phyloP scores from a whole-genome alignment of 2,888 invertebrate genomes.

The Apotomis betuletana region DNA sequence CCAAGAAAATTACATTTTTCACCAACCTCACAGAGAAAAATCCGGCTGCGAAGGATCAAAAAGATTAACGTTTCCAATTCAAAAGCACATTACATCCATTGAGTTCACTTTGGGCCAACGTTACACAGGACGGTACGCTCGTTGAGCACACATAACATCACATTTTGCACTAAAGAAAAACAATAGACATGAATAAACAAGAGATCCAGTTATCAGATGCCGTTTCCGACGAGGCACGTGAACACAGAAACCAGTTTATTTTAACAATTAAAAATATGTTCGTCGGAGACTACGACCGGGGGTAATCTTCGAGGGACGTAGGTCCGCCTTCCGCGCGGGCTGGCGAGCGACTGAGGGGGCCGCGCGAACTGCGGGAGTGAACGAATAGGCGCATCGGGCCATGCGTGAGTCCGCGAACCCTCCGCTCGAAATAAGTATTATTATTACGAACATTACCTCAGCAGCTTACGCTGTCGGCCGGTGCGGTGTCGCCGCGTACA shows the following conservation, averaged over 20 bases:
- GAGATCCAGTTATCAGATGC: constrained; percentile 63
- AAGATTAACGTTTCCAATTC: constrained; percentile 70
- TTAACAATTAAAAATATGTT: constrained; percentile 59
- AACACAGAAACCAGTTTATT: constrained; percentile 64
- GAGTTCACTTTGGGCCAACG: constrained; percentile 76
- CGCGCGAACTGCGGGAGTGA: constrained; percentile 64
- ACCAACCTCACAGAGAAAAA: constrained; percentile 61
- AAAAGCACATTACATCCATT: constrained; percentile 75
- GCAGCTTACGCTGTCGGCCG: constrained; percentile 42
- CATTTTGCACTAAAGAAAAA: constrained; percentile 78
- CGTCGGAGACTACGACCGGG: constrained; percentile 69
- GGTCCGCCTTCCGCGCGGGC: constrained; percentile 60
- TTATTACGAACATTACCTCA: constrained; percentile 58
- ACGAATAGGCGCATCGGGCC: constrained; percentile 69
- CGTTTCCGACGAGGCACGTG: constrained; percentile 56
- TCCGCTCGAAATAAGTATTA: constrained; percentile 61
- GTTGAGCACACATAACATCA: constrained; percentile 79
- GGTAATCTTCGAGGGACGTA: constrained; percentile 48
- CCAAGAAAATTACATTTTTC: constrained; percentile 43
- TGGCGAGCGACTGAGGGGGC: constrained; percentile 71
- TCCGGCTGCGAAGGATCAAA: constrained; percentile 57
- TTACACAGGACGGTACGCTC: constrained; percentile 75
- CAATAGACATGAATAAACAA: constrained; percentile 62
- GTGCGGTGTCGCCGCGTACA: constrained; percentile 35
- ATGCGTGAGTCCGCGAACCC: constrained; percentile 47